Conservation (phyloP, 2,113 vertebrate species). For the Tragelaphus buxtoni region DNA sequence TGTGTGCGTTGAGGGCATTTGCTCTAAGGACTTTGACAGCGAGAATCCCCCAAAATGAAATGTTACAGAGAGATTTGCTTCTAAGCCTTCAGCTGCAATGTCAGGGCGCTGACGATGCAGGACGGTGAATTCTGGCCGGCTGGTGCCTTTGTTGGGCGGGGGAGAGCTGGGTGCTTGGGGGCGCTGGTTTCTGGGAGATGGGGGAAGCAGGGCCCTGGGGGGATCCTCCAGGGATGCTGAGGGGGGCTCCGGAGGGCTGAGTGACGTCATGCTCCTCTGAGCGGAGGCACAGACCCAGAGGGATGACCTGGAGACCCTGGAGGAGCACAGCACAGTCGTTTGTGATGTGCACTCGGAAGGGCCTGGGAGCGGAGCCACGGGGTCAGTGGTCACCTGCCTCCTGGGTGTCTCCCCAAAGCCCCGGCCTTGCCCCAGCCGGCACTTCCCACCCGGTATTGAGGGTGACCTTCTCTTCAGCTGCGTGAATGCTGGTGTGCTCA, state of each 20-base stretch:
- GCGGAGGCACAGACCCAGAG: not conserved
- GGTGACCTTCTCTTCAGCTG: not conserved
- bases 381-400: not conserved
- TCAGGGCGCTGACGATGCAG: rapidly evolving
- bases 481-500: rapidly evolving
- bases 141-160: rapidly evolving
- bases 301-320: not conserved
- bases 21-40: not conserved
- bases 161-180: not conserved
- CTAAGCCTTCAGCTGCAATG: not conserved
- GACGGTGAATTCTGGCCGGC: rapidly evolving
- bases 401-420: rapidly evolving
- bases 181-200: too few species aligned
- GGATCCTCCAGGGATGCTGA: not conserved
- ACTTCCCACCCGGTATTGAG: rapidly evolving
- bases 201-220: not conserved
- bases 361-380: rapidly evolving
- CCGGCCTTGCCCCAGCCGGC: rapidly evolving
- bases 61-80: not conserved
- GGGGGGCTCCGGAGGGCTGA: rapidly evolving
- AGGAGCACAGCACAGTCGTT: rapidly evolving
- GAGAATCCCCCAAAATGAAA: not conserved
- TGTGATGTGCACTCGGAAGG: rapidly evolving
- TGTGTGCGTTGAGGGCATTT: too few species aligned
- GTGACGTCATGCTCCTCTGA: not conserved